phyloP scores from a whole-genome alignment of 2,888 invertebrate genomes.

The Troilus luridus region DNA sequence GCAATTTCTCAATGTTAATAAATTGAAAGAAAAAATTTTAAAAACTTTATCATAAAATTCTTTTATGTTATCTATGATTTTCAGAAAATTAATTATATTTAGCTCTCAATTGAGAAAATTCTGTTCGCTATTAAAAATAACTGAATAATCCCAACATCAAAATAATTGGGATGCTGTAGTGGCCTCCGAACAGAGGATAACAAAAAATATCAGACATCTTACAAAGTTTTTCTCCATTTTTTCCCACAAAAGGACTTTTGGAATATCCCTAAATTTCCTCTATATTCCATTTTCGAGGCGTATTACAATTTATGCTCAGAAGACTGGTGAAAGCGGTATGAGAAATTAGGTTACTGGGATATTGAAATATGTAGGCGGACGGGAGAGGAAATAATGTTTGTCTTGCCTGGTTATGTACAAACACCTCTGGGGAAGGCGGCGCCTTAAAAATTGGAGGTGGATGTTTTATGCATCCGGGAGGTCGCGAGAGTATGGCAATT shows the following conservation, averaged over 20 bases:
- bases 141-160: no score
- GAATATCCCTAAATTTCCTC: slow-evolving; percentile 37
- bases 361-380: slow-evolving; percentile 37
- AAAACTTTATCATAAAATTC: no score
- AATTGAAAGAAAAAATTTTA: no score
- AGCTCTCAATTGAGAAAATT: no score
- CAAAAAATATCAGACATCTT: neutral
- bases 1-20: no score
- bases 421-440: slow-evolving; percentile 39
- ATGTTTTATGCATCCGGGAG: slow-evolving; percentile 59
- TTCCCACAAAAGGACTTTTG: neutral
- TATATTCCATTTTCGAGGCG: slow-evolving; percentile 26
- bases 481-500: slow-evolving; percentile 58
- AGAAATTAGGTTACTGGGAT: slow-evolving; percentile 50
- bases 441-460: slow-evolving; percentile 57
- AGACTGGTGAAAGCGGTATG: slow-evolving; percentile 44
- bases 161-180: neutral
- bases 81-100: no score
- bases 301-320: slow-evolving; percentile 43
- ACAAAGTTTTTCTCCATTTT: slow-evolving; percentile 30
- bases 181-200: neutral
- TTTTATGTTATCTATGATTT: no score
- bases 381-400: slow-evolving; percentile 57
- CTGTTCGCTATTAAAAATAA: no score
- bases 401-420: slow-evolving; percentile 57